Conservation (phyloP, 2,888 invertebrate genomes). For the Branchellion lobata region DNA sequence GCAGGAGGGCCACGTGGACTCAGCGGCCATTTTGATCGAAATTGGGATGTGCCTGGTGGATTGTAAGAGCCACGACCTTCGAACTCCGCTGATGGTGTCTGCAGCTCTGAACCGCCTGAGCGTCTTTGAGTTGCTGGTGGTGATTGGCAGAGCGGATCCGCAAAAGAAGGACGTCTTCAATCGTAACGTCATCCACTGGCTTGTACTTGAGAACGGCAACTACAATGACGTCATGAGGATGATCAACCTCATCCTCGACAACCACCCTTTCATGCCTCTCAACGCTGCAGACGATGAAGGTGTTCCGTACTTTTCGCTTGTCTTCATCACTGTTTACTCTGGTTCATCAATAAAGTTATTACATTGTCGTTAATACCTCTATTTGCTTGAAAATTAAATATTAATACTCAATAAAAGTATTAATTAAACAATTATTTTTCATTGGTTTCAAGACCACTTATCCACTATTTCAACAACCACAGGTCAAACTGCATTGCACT, state of each 20-base stretch:
- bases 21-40: constrained; percentile 49
- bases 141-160: constrained; percentile 68
- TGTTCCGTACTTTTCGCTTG: too few species aligned
- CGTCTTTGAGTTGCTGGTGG: constrained; percentile 23
- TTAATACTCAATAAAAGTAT: not conserved
- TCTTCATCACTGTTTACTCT: too few species aligned
- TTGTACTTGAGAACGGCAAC: constrained; percentile 32
- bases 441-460: too few species aligned
- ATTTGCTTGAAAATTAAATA: not conserved
- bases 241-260: constrained; percentile 27
- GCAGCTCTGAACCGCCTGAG: constrained; percentile 13
- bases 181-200: constrained; percentile 35
- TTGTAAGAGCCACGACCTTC: constrained; percentile 74
- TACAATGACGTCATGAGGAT: not conserved
- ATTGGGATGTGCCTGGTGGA: constrained; percentile 56
- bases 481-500: constrained; percentile 67
- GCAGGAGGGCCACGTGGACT: constrained; percentile 65
- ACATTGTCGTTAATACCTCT: not conserved
- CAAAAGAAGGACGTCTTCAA: constrained; percentile 64
- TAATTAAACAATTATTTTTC: too few species aligned
- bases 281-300: constrained; percentile 37
- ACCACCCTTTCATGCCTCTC: not conserved
- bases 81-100: constrained; percentile 69
- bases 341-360: too few species aligned
- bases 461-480: too few species aligned